These are phyloP conservation scores for Parus major DNA, from an alignment of 2,113 vertebrate species.

Conservation along the genomic window DNA sequence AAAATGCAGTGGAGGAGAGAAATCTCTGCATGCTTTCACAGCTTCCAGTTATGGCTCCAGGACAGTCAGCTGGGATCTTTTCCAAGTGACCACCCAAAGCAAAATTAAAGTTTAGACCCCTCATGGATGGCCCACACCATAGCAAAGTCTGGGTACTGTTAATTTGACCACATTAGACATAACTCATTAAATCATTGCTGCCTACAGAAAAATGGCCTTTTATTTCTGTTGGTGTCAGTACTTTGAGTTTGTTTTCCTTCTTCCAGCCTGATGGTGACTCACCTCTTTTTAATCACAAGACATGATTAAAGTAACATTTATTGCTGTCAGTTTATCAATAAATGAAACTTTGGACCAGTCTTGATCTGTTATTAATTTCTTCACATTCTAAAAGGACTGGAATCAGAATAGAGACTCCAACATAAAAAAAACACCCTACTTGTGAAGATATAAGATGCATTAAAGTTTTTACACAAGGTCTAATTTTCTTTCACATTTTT, in stretches of 20 bases:
- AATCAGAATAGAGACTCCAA: not conserved
- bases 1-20: conserved; percentile 18
- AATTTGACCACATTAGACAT: conserved; percentile 77
- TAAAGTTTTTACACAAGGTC: not conserved
- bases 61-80: not conserved
- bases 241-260: not conserved
- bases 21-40: conserved; percentile 23
- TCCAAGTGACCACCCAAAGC: conserved; percentile 74
- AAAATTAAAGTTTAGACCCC: conserved; percentile 82
- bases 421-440: fast-evolving
- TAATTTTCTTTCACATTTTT: not conserved
- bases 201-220: conserved; percentile 32
- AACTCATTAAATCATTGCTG: conserved; percentile 81
- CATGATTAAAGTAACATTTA: not conserved
- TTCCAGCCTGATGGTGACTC: conserved; percentile 46
- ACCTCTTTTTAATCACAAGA: conserved; percentile 74
- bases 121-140: conserved; percentile 69
- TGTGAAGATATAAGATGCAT: not conserved
- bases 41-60: conserved; percentile 32
- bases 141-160: conserved; percentile 69
- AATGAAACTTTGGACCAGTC: not conserved
- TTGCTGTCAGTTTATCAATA: not conserved
- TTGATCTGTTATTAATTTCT: not conserved
- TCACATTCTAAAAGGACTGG: not conserved
- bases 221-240: conserved; percentile 53